These are phyloP conservation scores for Trichomycterus rosablanca DNA, from an alignment of 2,113 vertebrate species.

Conservation along the genomic window DNA sequence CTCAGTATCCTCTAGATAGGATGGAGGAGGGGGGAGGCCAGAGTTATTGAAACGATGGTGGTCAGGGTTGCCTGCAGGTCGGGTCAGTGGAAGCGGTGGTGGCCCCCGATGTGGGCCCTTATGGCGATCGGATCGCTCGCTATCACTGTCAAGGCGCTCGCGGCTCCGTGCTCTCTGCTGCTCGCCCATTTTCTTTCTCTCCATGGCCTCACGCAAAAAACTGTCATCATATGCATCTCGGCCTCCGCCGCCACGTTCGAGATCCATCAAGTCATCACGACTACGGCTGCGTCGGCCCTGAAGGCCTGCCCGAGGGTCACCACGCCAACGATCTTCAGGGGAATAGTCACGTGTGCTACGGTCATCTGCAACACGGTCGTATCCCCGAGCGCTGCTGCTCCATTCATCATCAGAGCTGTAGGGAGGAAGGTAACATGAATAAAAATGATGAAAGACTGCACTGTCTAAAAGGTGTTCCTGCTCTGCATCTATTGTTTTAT, in stretches of 20 bases:
- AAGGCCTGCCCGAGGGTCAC: constrained; percentile 37
- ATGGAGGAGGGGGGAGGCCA: constrained; percentile 63
- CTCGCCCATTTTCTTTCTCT: constrained; percentile 70
- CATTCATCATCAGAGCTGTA: constrained; percentile 65
- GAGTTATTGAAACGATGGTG: constrained; percentile 47
- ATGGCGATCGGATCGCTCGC: constrained; percentile 57
- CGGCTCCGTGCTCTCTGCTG: constrained; percentile 65
- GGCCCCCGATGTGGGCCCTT: constrained; percentile 50
- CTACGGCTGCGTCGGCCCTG: constrained; percentile 71
- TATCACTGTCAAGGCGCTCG: constrained; percentile 68
- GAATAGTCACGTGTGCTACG: constrained; percentile 61
- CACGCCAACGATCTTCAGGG: constrained; percentile 48
- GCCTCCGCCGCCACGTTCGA: constrained; percentile 51
- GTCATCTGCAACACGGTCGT: constrained; percentile 54
- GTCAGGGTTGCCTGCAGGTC: constrained; percentile 55
- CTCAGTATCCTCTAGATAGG: constrained; percentile 71
- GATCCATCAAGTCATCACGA: constrained; percentile 74
- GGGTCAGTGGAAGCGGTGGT: constrained; percentile 60
- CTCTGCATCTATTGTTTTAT: too few species aligned
- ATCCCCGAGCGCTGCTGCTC: constrained; percentile 60
- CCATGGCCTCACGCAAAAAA: constrained; percentile 77
- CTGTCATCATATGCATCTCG: constrained; percentile 70
- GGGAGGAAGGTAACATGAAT: background rate
- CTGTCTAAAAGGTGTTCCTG: too few species aligned
- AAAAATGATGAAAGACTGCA: background rate